Evolutionary conservation across 2,888 invertebrate species (phyloP).

Genomic region (Bellardia bayeri): DNA sequence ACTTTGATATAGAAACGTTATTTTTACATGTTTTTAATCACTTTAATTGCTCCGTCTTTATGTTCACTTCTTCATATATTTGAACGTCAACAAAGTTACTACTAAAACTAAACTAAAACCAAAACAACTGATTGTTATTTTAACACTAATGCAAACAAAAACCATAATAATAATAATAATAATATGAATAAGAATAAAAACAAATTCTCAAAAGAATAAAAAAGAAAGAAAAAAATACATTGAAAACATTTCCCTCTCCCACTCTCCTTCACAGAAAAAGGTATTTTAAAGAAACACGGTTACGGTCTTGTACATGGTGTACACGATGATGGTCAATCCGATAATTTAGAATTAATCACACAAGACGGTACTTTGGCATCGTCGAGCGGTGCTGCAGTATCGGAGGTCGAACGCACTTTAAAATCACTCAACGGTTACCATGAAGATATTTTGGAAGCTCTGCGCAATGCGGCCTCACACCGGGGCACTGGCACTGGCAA

Average conservation of each 20-base stretch:
- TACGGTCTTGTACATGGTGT: conserved; percentile 91
- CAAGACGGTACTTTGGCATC: conserved; percentile 89
- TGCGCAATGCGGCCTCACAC: conserved; percentile 92
- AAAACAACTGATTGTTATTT: conserved; percentile 16
- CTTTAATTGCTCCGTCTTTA: conserved; percentile 64
- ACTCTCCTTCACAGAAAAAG: conserved; percentile 88
- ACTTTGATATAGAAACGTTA: conserved; percentile 63
- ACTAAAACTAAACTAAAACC: conserved; percentile 6
- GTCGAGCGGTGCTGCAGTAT: conserved; percentile 86
- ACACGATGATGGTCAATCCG: conserved; percentile 89
- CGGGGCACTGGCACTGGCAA: conserved; percentile 87
- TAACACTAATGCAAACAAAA: conserved; percentile 39
- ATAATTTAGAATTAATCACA: conserved; percentile 88
- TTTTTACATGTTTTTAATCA: conserved; percentile 57
- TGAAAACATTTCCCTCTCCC: conserved; percentile 72
- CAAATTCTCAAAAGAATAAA: conserved; percentile 6
- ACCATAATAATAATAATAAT: conserved; percentile 12
- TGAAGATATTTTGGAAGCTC: conserved; percentile 95
- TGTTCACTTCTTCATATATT: conserved; percentile 65
- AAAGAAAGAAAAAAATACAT: conserved; percentile 47
- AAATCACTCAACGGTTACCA: conserved; percentile 96
- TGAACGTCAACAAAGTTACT: conserved; percentile 72
- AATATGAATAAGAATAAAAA: neutral
- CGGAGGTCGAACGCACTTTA: conserved; percentile 93
- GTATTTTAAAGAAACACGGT: conserved; percentile 94